Percentiles rank a stretch among this genome's conserved stretches.
Evolutionary conservation across 2,888 invertebrate genomes (phyloP).

Genomic region (Ellobium chinense): DNA sequence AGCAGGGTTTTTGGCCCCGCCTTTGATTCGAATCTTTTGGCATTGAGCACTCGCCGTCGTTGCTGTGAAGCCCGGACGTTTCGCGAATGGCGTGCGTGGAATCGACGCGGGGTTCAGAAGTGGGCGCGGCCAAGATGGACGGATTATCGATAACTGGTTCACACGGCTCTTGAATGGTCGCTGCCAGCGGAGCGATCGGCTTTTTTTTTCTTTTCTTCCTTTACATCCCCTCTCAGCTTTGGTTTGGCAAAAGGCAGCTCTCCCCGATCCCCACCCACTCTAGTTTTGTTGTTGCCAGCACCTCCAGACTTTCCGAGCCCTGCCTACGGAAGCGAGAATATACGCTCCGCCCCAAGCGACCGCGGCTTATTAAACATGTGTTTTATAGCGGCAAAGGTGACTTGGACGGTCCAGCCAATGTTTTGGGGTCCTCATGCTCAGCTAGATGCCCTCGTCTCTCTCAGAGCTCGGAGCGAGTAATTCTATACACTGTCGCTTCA

Average conservation of each 20-base stretch:
- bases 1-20: not conserved
- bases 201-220: not conserved
- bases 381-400: constrained; percentile 46
- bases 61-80: not conserved
- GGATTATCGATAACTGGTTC: constrained; percentile 33
- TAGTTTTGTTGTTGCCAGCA: not conserved
- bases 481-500: constrained; percentile 36
- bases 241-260: not conserved
- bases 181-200: not conserved
- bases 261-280: not conserved
- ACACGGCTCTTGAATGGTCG: constrained; percentile 22
- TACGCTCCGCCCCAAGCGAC: constrained; percentile 41
- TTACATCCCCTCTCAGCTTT: too few species aligned
- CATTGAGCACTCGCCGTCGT: not conserved
- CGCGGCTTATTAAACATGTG: constrained; percentile 51
- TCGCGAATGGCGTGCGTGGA: constrained; percentile 7
- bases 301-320: not conserved
- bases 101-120: not conserved
- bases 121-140: constrained; percentile 9
- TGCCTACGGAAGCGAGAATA: constrained; percentile 5
- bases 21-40: not conserved
- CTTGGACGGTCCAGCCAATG: constrained; percentile 34
- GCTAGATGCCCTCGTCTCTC: constrained; percentile 38
- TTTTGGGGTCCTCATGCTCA: constrained; percentile 22
- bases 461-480: constrained; percentile 36